Evolutionary conservation across 1,140 invertebrate species (phyloP).

Genomic region (Pristionchus pacificus): DNA sequence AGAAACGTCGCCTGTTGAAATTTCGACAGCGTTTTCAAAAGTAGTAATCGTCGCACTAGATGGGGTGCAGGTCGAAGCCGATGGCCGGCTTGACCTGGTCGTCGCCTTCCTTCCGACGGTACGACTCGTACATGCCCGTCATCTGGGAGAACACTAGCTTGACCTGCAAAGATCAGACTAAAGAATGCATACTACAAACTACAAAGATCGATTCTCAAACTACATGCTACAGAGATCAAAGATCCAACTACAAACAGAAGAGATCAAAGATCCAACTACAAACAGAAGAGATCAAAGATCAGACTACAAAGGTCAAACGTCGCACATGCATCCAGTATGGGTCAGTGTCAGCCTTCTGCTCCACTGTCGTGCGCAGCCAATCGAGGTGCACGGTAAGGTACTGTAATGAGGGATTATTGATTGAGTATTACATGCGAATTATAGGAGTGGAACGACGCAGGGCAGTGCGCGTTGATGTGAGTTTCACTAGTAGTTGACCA

Average conservation of each 20-base stretch:
- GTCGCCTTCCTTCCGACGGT: conserved; percentile 27
- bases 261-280: no score
- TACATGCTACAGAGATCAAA: no score
- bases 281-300: no score
- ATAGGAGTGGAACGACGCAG: not conserved
- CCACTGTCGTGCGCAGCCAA: conserved; percentile 46
- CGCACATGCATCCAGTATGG: conserved; percentile 48
- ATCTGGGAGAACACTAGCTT: conserved; percentile 52
- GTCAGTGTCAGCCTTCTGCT: conserved; percentile 35
- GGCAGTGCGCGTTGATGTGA: not conserved
- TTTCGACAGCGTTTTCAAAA: not conserved
- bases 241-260: no score
- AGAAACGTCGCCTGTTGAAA: no score
- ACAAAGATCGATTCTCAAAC: no score
- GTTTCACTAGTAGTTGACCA: no score
- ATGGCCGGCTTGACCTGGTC: conserved; percentile 35
- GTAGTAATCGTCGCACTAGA: conserved; percentile 34
- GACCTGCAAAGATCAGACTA: conserved; percentile 32
- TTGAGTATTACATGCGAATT: not conserved
- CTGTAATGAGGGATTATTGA: not conserved
- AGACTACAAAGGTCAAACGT: no score
- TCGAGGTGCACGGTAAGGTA: conserved; percentile 45
- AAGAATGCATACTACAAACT: no score
- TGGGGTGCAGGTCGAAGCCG: conserved; percentile 43
- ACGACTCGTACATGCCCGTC: conserved; percentile 41